Conservation (phyloP, 2,113 vertebrate genomes). For the Microtus montanus region DNA sequence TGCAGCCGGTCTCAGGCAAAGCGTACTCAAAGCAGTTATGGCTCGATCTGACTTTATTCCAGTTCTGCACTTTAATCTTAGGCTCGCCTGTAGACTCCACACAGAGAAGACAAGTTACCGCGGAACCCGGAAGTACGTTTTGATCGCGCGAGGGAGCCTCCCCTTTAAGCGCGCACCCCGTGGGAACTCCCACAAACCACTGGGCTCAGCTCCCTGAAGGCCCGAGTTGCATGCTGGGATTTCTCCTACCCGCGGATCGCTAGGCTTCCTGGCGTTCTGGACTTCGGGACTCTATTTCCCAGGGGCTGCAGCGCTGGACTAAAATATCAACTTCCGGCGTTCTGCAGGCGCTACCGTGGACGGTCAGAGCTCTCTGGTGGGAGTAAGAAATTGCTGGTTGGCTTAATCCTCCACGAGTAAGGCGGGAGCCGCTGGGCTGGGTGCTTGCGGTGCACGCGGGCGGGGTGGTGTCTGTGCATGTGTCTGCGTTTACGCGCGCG, state of each 20-base stretch:
- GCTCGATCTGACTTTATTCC: not conserved
- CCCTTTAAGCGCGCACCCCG: too few species aligned
- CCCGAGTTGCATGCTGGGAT: not conserved
- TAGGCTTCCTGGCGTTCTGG: fast-evolving
- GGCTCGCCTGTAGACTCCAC: not conserved
- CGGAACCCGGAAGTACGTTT: not conserved
- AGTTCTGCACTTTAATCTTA: not conserved
- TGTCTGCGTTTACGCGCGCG: too few species aligned
- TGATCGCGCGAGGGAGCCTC: too few species aligned
- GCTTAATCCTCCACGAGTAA: not conserved
- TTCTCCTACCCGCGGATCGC: fast-evolving
- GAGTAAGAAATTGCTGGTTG: not conserved
- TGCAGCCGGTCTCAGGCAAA: not conserved
- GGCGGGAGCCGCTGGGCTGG: not conserved
- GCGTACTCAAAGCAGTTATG: not conserved
- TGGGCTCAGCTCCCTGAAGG: fast-evolving
- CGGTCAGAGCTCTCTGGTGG: too few species aligned
- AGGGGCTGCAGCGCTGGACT: not conserved
- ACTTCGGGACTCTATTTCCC: not conserved
- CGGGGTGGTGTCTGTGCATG: too few species aligned
- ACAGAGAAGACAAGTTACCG: not conserved
- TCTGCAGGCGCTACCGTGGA: too few species aligned
- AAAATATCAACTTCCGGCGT: not conserved
- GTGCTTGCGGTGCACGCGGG: not conserved
- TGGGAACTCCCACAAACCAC: not conserved